Evolutionary conservation across 2,113 vertebrate species (phyloP).

Genomic region (Neopipo cinnamomea): DNA sequence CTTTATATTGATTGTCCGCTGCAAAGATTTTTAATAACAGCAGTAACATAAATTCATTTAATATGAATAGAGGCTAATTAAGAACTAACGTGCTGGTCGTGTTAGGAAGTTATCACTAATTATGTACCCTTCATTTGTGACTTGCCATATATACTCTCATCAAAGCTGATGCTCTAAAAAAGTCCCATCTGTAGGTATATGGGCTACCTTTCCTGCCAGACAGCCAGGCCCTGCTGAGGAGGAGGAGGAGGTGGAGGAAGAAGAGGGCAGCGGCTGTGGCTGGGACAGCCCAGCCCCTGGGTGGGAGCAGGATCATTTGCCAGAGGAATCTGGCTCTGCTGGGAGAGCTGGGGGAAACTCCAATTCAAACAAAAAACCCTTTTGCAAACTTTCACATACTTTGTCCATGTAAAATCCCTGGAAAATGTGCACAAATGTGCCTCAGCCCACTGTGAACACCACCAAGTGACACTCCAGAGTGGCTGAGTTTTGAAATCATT

Average conservation of each 20-base stretch:
- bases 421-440: not conserved
- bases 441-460: not conserved
- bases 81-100: conserved; percentile 1
- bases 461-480: not conserved
- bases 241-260: not conserved
- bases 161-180: not conserved
- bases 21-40: conserved; percentile 47
- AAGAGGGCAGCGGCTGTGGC: not conserved
- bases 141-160: not conserved
- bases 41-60: conserved; percentile 1
- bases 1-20: conserved; percentile 15
- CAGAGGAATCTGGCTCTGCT: not conserved
- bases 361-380: not conserved
- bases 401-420: not conserved
- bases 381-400: not conserved
- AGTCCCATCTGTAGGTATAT: not conserved
- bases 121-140: not conserved
- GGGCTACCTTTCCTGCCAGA: not conserved
- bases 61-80: conserved; percentile 36
- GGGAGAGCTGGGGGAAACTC: not conserved
- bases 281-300: not conserved
- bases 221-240: not conserved
- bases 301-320: not conserved
- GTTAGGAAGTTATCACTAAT: not conserved
- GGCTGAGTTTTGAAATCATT: not conserved